phyloP scores from a whole-genome alignment of 2,888 invertebrate genomes.

The Ferdinandea cuprea region DNA sequence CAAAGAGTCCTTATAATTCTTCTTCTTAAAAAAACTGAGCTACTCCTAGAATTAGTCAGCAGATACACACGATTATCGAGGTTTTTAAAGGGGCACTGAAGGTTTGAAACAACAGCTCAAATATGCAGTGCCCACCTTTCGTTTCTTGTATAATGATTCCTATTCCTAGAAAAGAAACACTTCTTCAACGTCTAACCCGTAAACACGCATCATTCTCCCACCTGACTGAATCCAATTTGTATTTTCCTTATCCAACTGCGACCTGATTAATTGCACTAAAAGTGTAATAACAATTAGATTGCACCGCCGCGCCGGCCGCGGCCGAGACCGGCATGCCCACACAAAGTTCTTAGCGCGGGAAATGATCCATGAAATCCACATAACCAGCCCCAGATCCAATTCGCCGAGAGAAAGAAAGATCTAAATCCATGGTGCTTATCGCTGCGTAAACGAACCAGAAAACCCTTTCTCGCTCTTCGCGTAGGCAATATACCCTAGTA shows the following conservation, averaged over 20 bases:
- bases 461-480: constrained; percentile 33
- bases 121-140: no score
- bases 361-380: constrained; percentile 55
- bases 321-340: background rate
- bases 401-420: constrained; percentile 31
- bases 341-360: constrained; percentile 18
- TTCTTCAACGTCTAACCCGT: background rate
- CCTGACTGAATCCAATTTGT: constrained; percentile 28
- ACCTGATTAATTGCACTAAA: constrained; percentile 53
- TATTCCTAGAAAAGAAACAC: background rate
- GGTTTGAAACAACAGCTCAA: no score
- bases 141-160: no score
- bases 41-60: no score
- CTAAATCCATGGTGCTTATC: constrained; percentile 61
- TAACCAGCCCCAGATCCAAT: constrained; percentile 26
- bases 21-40: no score
- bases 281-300: constrained; percentile 62
- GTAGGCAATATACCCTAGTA: background rate
- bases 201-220: constrained; percentile 18
- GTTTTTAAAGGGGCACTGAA: no score
- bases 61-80: no score
- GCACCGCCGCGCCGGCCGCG: constrained; percentile 2
- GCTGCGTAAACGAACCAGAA: constrained; percentile 72
- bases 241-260: background rate
- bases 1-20: no score